Base-by-base conservation (phyloP, 2,113 vertebrate genomes). In the Nymphicus hollandicus region DNA sequence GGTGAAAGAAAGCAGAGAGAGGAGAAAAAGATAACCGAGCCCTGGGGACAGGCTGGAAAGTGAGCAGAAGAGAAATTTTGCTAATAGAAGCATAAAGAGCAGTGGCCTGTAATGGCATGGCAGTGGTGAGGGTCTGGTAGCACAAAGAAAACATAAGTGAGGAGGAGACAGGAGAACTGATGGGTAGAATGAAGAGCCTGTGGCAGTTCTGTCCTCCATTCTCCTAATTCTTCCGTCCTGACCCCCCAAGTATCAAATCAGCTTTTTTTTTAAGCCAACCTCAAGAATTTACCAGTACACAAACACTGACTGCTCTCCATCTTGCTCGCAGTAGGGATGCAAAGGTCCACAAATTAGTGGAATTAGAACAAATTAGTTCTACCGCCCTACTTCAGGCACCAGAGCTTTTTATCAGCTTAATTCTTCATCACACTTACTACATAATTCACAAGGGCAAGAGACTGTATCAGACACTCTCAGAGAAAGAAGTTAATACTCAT, bases 61-160 rank as follows among this genome's bases (percentile, higher is more conserved):
- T 7, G 8, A 24, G 6, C 6, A 81, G n/a, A 80, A 76, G n/a
- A 77, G 6, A 58, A 49, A 49, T 52, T 74, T 19, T 91, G 22
- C 29, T 77, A 37, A 49, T 10, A 7, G 6, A 86, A 74, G 53
- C 28, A 65, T n/a, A 8, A 88, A 79, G 49, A 73, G 17, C 39
- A 53, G 22, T 8, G 31, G 28, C 13, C 46, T 77, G 16, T 18
- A 73, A 85, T 2, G 4, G 41, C 25, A 56, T 0, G 11, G 47
- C 20, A 69, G 47, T 3, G 2, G 24, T 2, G 10, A 89, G 3
- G 18, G 27, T 23, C 39, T 33, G 31, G 31, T 43, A 0, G 0
- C 68, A 55, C 24, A 35, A 35, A 83, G 49, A 46, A 91, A 88
- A 46, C 0, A 0, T 18, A 28, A 69, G 27, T 5, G 50, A 80